A percentile compares a stretch with the other conserved stretches of the same genome.
phyloP scores from a whole-genome alignment of 2,113 vertebrate genomes.

The Etheostoma spectabile region DNA sequence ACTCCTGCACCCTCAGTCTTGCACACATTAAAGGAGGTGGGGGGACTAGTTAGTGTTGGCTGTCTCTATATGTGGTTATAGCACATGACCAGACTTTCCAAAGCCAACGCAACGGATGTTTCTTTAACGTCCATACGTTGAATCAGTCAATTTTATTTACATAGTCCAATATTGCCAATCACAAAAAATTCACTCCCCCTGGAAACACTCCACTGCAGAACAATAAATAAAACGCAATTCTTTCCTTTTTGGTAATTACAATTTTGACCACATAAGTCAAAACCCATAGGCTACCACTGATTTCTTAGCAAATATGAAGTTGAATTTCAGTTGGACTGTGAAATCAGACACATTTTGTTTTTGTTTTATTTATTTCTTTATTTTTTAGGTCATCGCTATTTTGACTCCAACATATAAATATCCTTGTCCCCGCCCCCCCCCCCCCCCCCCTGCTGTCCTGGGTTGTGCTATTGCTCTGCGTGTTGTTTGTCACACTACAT shows the following conservation, averaged over 20 bases:
- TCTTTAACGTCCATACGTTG: too few relatives aligned
- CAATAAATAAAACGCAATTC: neutral
- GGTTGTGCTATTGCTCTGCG: slow-evolving; percentile 1
- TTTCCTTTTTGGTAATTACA: neutral
- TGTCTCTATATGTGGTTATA: neutral
- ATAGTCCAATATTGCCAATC: neutral
- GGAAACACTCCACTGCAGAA: neutral
- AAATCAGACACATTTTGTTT: neutral
- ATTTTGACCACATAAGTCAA: neutral
- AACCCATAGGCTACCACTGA: neutral
- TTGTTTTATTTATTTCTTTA: too few relatives aligned
- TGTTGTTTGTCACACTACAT: neutral
- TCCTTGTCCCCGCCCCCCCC: too few relatives aligned
- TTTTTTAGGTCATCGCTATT: neutral
- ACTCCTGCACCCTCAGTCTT: too few relatives aligned
- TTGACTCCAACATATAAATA: neutral
- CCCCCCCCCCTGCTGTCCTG: too few relatives aligned
- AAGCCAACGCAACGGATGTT: neutral
- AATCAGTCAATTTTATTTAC: neutral
- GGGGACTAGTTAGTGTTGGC: neutral
- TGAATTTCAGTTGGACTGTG: neutral
- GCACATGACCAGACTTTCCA: neutral
- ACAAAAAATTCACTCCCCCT: neutral
- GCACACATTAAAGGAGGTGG: neutral
- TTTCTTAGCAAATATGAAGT: neutral